phyloP scores from a whole-genome alignment of 92 coral and sea anemone genomes.

The Epizoanthus illoricatus region DNA sequence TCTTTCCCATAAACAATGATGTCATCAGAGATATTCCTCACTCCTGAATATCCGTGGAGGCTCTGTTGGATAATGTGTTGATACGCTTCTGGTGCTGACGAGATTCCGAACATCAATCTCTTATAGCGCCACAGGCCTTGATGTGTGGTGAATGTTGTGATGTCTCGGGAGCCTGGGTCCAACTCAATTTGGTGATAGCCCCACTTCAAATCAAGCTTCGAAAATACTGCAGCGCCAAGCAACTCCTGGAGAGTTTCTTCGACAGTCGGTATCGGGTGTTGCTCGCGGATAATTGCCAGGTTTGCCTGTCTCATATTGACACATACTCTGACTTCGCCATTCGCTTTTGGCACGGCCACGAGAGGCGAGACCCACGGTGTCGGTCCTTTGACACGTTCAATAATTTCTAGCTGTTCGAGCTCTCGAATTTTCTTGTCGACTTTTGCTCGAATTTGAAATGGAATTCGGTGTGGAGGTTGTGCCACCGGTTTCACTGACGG shows the following conservation, averaged over 20 bases:
- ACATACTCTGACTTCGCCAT: constrained; percentile 1
- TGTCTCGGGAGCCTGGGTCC: constrained; percentile 18
- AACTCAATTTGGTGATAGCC: constrained; percentile 9
- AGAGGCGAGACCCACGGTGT: too few species aligned
- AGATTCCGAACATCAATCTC: background rate
- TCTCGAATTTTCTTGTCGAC: too few species aligned
- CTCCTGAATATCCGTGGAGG: background rate
- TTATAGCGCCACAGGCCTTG: constrained; percentile 16
- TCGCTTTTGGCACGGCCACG: background rate
- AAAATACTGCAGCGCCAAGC: constrained; percentile 5
- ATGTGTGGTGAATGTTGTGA: constrained; percentile 18
- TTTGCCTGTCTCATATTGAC: constrained; percentile 10
- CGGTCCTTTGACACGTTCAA: too few species aligned
- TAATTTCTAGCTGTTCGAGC: too few species aligned
- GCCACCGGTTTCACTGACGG: too few species aligned
- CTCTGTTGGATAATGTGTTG: background rate
- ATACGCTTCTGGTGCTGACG: background rate
- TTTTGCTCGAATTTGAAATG: too few species aligned
- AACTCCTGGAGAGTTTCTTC: constrained; percentile 15
- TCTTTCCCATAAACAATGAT: background rate
- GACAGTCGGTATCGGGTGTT: constrained; percentile 2
- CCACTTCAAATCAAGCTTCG: constrained; percentile 11
- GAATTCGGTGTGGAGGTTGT: too few species aligned
- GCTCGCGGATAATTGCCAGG: background rate
- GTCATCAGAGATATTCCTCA: background rate